Conservation (phyloP, 2,888 invertebrate genomes). For the Daptonema setosum region DNA sequence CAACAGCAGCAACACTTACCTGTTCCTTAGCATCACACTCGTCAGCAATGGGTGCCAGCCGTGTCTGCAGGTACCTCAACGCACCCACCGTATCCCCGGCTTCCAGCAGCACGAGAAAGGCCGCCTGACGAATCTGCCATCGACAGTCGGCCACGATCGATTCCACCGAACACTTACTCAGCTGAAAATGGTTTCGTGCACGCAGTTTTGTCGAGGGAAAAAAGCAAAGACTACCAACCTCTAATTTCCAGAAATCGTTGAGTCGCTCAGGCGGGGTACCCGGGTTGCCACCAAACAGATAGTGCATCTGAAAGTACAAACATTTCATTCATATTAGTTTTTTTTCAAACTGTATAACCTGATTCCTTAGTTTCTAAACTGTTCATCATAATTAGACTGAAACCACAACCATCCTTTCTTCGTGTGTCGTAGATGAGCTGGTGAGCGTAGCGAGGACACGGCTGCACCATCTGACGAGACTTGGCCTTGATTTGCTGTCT, state of each 20-base stretch:
- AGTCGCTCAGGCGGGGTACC: background rate
- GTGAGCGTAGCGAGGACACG: constrained; percentile 30
- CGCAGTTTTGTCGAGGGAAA: background rate
- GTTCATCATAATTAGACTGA: too few species aligned
- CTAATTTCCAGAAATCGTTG: background rate
- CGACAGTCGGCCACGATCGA: background rate
- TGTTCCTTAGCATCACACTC: background rate
- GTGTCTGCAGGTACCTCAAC: background rate
- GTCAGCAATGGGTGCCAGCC: background rate
- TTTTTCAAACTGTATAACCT: too few species aligned
- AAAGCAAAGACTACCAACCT: background rate
- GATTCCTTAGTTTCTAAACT: too few species aligned
- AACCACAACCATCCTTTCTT: constrained; percentile 26
- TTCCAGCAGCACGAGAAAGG: background rate
- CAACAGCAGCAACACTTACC: background rate
- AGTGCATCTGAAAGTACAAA: background rate
- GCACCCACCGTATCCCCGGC: background rate
- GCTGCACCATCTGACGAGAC: too few species aligned
- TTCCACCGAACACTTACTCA: background rate
- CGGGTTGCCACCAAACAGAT: background rate
- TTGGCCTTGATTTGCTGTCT: too few species aligned
- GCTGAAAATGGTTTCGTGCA: background rate
- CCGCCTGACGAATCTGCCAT: background rate
- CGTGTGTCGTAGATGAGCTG: constrained; percentile 30
- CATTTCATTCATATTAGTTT: too few species aligned